phyloP scores from a whole-genome alignment of 2,113 vertebrate species.

The Henicopernis longicauda region DNA sequence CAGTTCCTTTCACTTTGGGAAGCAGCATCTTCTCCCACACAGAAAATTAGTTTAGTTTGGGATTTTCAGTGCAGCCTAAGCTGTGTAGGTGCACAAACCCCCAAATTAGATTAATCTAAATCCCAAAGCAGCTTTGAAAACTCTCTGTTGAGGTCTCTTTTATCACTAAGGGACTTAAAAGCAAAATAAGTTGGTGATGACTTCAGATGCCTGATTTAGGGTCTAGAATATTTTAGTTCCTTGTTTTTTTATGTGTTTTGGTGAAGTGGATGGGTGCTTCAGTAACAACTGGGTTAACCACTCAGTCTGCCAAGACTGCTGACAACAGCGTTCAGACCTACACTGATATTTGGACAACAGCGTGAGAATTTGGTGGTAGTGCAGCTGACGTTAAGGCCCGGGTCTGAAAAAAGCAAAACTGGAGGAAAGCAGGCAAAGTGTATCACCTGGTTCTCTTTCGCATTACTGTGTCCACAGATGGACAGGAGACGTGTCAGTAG shows the following conservation, averaged over 20 bases:
- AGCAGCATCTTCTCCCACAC: background rate
- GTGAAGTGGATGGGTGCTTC: background rate
- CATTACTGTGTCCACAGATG: background rate
- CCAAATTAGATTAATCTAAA: slow-evolving; percentile 16
- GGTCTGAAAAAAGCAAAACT: background rate
- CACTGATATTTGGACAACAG: background rate
- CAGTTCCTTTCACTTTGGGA: background rate
- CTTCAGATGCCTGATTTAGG: background rate
- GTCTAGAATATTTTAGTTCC: background rate
- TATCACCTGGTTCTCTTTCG: background rate
- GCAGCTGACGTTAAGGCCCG: background rate
- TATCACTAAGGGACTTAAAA: background rate
- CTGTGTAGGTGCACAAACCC: background rate
- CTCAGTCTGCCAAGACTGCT: background rate
- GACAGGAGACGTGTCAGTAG: background rate
- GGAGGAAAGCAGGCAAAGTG: background rate
- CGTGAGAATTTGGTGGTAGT: background rate
- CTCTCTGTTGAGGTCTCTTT: background rate
- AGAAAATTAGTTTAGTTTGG: background rate
- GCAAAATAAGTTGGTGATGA: background rate
- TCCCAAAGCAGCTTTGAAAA: slow-evolving; percentile 19
- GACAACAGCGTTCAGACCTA: background rate
- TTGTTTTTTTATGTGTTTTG: background rate
- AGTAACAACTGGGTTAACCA: background rate
- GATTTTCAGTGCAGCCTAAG: background rate